Evolutionary conservation across 2,797 vertebrate species (phyloP).

Genomic region (Falco concolor): DNA sequence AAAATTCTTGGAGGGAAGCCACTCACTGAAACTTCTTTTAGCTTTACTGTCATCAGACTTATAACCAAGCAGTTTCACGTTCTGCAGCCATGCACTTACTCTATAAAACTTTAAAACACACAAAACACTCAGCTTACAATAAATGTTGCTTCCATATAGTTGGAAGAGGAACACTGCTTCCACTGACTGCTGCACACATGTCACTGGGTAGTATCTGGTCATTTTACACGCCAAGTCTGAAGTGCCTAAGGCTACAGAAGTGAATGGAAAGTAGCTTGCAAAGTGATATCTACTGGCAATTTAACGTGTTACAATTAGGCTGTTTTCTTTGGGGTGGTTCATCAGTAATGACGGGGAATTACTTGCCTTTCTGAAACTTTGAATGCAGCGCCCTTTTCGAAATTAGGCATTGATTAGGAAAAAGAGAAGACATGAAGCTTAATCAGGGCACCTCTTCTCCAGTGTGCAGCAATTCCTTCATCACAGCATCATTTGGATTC

Average conservation of each 20-base stretch:
- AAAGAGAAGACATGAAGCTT: not conserved
- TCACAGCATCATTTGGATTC: not conserved
- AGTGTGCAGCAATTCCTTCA: not conserved
- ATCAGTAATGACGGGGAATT: conserved; percentile 14
- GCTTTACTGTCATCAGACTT: conserved; percentile 46
- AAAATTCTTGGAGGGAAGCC: not conserved
- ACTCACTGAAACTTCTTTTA: conserved; percentile 34
- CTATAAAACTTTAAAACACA: conserved; percentile 52
- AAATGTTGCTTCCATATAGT: not conserved
- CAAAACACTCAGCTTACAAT: not conserved
- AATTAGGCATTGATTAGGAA: not conserved
- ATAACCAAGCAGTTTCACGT: conserved; percentile 32
- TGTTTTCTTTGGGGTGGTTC: conserved; percentile 18
- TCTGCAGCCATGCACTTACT: conserved; percentile 11
- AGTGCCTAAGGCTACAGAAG: not conserved
- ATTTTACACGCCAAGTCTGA: not conserved
- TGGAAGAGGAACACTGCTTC: not conserved
- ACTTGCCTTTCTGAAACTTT: not conserved
- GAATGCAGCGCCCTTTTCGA: not conserved
- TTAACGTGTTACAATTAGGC: not conserved
- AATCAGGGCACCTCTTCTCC: not conserved
- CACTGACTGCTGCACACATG: not conserved
- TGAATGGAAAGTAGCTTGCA: not conserved
- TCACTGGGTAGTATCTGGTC: not conserved
- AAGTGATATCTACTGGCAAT: not conserved